phyloP scores from a whole-genome alignment of 1,140 invertebrate genomes.

The Hylyphantes graminicola region DNA sequence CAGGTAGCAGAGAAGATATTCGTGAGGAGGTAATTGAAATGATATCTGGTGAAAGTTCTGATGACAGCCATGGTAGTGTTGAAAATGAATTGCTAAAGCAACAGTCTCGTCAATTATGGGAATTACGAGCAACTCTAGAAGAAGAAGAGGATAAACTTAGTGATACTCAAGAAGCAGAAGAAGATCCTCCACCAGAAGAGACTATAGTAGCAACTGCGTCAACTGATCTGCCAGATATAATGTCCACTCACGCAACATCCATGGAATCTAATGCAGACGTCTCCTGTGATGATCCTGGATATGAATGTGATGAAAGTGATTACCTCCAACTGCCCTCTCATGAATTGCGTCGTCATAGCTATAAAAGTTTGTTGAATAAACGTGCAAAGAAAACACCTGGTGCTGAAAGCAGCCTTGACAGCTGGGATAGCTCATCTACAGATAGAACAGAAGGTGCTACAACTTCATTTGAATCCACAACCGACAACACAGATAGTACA shows the following conservation, averaged over 20 bases:
- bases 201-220: neutral
- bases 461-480: constrained; percentile 69
- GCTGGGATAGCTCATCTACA: constrained; percentile 69
- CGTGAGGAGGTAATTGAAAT: constrained; percentile 64
- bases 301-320: constrained; percentile 58
- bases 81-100: constrained; percentile 62
- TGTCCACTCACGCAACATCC: constrained; percentile 68
- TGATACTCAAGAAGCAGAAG: constrained; percentile 47
- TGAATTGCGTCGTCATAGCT: constrained; percentile 62
- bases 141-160: constrained; percentile 69
- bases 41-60: constrained; percentile 61
- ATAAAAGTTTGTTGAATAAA: constrained; percentile 66
- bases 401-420: constrained; percentile 71
- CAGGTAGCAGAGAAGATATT: constrained; percentile 71
- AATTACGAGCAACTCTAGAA: constrained; percentile 71
- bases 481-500: constrained; percentile 68
- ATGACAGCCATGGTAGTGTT: constrained; percentile 45
- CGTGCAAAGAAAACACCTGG: constrained; percentile 64
- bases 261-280: constrained; percentile 63
- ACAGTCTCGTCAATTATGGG: constrained; percentile 71
- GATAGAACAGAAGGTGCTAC: constrained; percentile 70
- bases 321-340: constrained; percentile 62
- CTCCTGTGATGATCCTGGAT: constrained; percentile 44
- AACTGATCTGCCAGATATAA: constrained; percentile 51
- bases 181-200: constrained; percentile 28